Base-by-base conservation (phyloP, 2,888 invertebrate genomes). In the Anoncus sp. region DNA sequence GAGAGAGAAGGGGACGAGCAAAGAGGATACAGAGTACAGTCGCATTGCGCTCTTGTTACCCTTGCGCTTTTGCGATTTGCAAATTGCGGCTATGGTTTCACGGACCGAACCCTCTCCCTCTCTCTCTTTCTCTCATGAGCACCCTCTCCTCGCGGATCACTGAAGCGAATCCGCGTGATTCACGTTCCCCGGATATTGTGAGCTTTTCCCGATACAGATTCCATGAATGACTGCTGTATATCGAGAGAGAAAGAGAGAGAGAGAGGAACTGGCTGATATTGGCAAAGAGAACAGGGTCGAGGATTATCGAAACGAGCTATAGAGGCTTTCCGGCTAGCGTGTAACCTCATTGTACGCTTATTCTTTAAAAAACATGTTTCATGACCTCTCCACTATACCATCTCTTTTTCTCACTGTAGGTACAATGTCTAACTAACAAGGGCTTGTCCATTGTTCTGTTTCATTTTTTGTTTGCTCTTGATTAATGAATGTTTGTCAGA, bases 281-380 rank as follows among this genome's bases (percentile, higher is more conserved):
- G 75, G 69, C 69, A 69, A 75, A 75, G 62, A 38, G 69, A 69
- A 55, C 53, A 66, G 73, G n/a, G 66, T 75, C 67, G 47, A 59
- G 62, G 71, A 70, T 70, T 65, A 65, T 70, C 40, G 40, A 20
- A 65, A 76, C 40, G 53, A 70, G 27, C 62, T 51, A 20, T 35
- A 35, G 24, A 16, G 35, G 22, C 5, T 53, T 62, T 38, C 10
- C 40, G 59, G 59, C 73, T 55, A 40, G 18, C 22, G 24, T 18
- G 12, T 16, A 12, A 16, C 51, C 24, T 62, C 53, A 51, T 67
- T 72, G 7, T 60, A 35, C 22, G n/a, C 20, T 27, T 45, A 22
- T n/a, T 4, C 10, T 40, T 12, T n/a, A 31, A 31, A 31, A 31
- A 7, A 31, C 3, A 31, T 5, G 7, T 5, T 31, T 31, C 31